These are phyloP conservation scores for Gallinago media DNA, from an alignment of 2,113 vertebrate species.

Conservation along the genomic window DNA sequence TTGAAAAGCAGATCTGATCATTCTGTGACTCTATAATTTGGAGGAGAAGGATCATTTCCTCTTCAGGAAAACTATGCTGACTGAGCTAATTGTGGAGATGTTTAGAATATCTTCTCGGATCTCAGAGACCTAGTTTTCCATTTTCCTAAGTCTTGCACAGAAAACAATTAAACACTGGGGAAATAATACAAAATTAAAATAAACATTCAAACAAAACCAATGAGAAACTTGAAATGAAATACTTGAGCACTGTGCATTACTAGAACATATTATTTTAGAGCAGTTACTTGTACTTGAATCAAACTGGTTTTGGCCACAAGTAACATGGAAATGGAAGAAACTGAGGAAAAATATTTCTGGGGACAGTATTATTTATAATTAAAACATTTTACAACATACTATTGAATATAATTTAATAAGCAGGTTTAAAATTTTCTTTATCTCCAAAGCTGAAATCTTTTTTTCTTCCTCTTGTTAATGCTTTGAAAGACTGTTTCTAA, in stretches of 20 bases:
- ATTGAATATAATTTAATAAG: background rate
- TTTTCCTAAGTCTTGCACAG: background rate
- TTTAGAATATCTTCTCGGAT: background rate
- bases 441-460: slow-evolving; percentile 9
- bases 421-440: background rate
- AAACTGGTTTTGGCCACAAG: background rate
- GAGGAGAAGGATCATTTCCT: slow-evolving; percentile 22
- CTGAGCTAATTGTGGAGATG: background rate
- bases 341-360: background rate
- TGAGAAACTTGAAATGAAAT: background rate
- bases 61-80: slow-evolving; percentile 16
- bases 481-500: slow-evolving; percentile 58
- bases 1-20: slow-evolving; percentile 20
- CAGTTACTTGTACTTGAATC: background rate
- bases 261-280: background rate
- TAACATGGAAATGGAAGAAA: background rate
- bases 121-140: background rate
- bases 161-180: background rate
- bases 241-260: background rate
- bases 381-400: background rate
- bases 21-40: background rate
- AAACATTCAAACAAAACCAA: background rate
- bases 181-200: background rate
- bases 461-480: slow-evolving; percentile 54
- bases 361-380: background rate